Conservation (phyloP, 1,140 invertebrate genomes). For the Drosophila gunungcola region DNA sequence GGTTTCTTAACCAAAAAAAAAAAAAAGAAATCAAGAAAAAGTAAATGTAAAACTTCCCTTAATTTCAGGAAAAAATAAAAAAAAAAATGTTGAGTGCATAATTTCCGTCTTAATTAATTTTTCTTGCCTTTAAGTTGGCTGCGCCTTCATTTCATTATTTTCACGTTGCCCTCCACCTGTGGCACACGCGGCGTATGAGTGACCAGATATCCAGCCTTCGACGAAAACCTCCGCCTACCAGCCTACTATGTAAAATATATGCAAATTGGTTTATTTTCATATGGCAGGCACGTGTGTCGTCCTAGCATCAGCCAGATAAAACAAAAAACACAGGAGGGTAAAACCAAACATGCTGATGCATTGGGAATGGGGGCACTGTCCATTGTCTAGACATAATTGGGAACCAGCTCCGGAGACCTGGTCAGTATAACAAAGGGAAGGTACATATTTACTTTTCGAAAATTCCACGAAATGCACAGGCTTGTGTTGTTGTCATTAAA, state of each 20-base stretch:
- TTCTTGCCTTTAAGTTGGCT: constrained; percentile 33
- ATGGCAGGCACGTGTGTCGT: constrained; percentile 60
- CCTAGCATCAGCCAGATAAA: constrained; percentile 14
- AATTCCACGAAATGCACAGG: constrained; percentile 9
- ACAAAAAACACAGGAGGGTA: constrained; percentile 9
- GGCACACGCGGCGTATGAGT: constrained; percentile 65
- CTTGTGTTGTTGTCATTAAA: constrained; percentile 1
- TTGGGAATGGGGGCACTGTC: not conserved
- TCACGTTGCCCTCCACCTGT: constrained; percentile 51
- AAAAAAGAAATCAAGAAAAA: too few relatives aligned
- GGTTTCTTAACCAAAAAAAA: too few relatives aligned
- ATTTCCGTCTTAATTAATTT: constrained; percentile 49
- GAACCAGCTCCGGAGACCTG: constrained; percentile 9
- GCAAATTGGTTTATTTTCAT: constrained; percentile 80
- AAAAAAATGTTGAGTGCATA: constrained; percentile 5
- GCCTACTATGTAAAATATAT: constrained; percentile 64
- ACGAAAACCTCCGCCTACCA: constrained; percentile 35
- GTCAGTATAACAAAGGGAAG: not conserved
- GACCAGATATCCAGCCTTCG: constrained; percentile 30
- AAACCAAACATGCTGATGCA: constrained; percentile 35
- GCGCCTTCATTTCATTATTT: constrained; percentile 18
- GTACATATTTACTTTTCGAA: constrained; percentile 5
- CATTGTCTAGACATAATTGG: constrained; percentile 71
- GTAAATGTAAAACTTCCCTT: too few relatives aligned
- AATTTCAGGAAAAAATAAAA: not conserved